phyloP scores from a whole-genome alignment of 2,113 vertebrate species.

The Oryzias javanicus region DNA sequence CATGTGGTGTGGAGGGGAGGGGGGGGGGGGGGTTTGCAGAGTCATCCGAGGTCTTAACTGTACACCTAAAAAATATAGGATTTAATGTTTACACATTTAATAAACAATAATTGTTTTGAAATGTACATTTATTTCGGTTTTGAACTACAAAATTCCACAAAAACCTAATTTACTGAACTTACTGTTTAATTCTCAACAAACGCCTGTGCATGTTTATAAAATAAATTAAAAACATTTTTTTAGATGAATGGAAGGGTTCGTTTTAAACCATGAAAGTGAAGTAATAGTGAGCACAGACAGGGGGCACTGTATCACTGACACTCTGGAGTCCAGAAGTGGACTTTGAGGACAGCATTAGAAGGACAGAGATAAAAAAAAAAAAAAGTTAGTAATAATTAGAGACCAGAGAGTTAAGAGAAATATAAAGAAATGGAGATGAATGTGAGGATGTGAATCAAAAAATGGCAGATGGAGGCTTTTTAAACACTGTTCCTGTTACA shows the following conservation, averaged over 20 bases:
- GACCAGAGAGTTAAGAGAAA: background rate
- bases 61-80: too few relatives aligned
- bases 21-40: background rate
- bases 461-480: conserved; percentile 9
- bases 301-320: conserved; percentile 61
- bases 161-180: too few relatives aligned
- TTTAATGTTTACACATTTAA: too few relatives aligned
- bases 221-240: too few relatives aligned
- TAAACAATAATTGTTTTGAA: too few relatives aligned
- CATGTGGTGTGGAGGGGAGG: background rate
- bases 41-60: background rate
- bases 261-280: conserved; percentile 20
- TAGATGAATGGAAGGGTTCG: background rate
- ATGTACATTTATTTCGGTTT: too few relatives aligned
- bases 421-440: background rate
- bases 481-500: conserved; percentile 3
- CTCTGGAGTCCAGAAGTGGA: conserved; percentile 31
- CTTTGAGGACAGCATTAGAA: conserved; percentile 1
- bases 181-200: too few relatives aligned
- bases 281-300: conserved; percentile 55
- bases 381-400: conserved; percentile 2
- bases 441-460: conserved; percentile 3
- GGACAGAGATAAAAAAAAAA: background rate
- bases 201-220: background rate
- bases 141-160: too few relatives aligned